Base-by-base conservation (phyloP, 2,888 invertebrate species). In the Acrocyrtus sp. region DNA sequence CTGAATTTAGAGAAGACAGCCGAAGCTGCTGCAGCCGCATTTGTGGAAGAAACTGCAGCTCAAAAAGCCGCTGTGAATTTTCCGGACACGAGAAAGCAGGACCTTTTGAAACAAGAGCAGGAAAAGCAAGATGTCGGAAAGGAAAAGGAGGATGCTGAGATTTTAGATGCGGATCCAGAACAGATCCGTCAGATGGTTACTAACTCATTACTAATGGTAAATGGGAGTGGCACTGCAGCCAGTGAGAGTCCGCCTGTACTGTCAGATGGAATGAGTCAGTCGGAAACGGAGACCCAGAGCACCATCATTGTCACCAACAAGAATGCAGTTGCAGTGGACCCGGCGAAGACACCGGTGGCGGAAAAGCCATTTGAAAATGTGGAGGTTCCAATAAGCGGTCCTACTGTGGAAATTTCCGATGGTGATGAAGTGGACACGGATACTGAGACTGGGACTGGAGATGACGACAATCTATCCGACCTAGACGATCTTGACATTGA, bases 1-100 rank as follows among this genome's bases (percentile, higher is more conserved):
- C 62, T 78, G 47, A 80, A 80, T 54, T 51, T 80, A 68, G 79
- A 78, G 53, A 80, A 78, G 45, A 75, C 65, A 2, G 58, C 48
- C 39, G 66, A 66, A 17, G 63, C 63, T 1, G 19, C n/a, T n/a
- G n/a, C n/a, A n/a, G n/a, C n/a, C n/a, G n/a, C n/a, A n/a, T n/a
- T 43, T 19, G 53, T 53, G 21, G 50, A 62, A 24, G 51, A 34
- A 15, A 29, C 27, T n/a, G 53, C 50, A 19, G 34, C 43, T 48
- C 12, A 41, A 41, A 51, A 34, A 50, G 17, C 57, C 45, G 45
- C 34, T n/a, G n/a, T n/a, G n/a, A n/a, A n/a, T n/a, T n/a, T n/a
- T n/a, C n/a, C n/a, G n/a, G n/a, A n/a, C n/a, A n/a, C 48, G 43
- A 54, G 41, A 54, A 34, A 12, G 6, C 27, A 43, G 5, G 62